Conservation (phyloP, 2,113 vertebrate genomes). For the Lipophrys pholis region DNA sequence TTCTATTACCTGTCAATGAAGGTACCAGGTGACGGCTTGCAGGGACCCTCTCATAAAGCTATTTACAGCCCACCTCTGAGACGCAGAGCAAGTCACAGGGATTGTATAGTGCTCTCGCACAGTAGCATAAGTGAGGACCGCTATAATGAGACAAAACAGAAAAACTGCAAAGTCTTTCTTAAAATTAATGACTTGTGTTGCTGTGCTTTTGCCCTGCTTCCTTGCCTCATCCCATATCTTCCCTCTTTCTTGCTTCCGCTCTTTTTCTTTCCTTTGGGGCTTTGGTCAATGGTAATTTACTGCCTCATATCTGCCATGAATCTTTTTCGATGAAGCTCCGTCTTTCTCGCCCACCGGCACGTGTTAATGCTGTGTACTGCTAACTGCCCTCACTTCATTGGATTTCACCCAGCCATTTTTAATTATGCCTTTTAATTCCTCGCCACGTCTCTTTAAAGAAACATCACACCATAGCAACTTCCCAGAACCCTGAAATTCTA, state of each 20-base stretch:
- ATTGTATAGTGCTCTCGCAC: conserved; percentile 1
- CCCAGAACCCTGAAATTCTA: conserved; percentile 50
- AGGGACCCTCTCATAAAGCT: conserved; percentile 23
- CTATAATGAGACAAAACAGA: neutral
- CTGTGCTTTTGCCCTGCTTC: conserved; percentile 23
- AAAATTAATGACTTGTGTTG: conserved; percentile 45
- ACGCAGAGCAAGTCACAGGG: conserved; percentile 2
- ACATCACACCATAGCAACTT: conserved; percentile 1
- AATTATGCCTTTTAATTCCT: conserved; percentile 52
- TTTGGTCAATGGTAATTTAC: conserved; percentile 59
- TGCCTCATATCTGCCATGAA: conserved; percentile 57
- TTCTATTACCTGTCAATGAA: conserved; percentile 35
- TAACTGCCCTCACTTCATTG: conserved; percentile 48
- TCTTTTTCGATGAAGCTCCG: conserved; percentile 50
- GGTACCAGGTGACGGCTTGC: conserved; percentile 18
- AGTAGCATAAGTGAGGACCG: neutral
- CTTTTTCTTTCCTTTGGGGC: conserved; percentile 8
- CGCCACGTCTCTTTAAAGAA: conserved; percentile 36
- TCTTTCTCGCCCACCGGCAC: conserved; percentile 51
- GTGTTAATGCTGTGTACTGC: conserved; percentile 42
- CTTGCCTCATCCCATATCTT: conserved; percentile 40
- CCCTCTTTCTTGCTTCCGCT: conserved; percentile 5
- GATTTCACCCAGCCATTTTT: conserved; percentile 52
- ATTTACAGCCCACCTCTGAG: conserved; percentile 22
- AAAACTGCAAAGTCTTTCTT: conserved; percentile 20